Percentiles rank a stretch among this genome's conserved stretches.
These are phyloP conservation scores for Synanthedon formicaeformis DNA, from an alignment of 2,888 invertebrate species.

Conservation along the genomic window DNA sequence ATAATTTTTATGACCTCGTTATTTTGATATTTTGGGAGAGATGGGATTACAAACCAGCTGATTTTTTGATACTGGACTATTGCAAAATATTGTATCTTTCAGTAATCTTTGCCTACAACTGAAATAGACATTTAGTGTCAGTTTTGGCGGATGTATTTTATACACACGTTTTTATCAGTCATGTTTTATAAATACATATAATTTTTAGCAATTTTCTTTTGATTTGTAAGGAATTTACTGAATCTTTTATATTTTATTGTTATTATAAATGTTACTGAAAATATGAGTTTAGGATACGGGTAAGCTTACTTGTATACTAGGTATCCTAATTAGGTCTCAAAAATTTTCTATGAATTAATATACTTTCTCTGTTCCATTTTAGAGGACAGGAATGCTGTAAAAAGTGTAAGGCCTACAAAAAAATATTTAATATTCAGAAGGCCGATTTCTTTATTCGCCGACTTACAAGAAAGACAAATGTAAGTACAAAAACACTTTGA, in stretches of 20 bases:
- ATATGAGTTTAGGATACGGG: not conserved
- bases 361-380: not conserved
- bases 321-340: not conserved
- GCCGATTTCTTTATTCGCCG: slow-evolving; percentile 14
- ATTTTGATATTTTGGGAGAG: too few species aligned
- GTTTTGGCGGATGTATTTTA: too few species aligned
- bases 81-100: too few species aligned
- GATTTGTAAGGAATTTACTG: not conserved
- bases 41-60: too few species aligned
- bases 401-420: slow-evolving; percentile 19
- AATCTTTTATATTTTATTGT: not conserved
- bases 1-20: too few species aligned
- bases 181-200: too few species aligned
- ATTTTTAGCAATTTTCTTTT: too few species aligned
- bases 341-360: not conserved
- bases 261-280: not conserved
- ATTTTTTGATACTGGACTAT: too few species aligned
- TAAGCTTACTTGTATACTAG: not conserved
- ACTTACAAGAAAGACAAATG: not conserved
- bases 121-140: too few species aligned
- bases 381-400: slow-evolving; percentile 12
- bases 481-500: slow-evolving; percentile 1
- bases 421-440: slow-evolving; percentile 22
- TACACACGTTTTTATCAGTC: too few species aligned
- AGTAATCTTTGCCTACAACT: too few species aligned